These are phyloP conservation scores for Bettongia penicillata DNA, from an alignment of 2,113 vertebrate species.

Conservation along the genomic window DNA sequence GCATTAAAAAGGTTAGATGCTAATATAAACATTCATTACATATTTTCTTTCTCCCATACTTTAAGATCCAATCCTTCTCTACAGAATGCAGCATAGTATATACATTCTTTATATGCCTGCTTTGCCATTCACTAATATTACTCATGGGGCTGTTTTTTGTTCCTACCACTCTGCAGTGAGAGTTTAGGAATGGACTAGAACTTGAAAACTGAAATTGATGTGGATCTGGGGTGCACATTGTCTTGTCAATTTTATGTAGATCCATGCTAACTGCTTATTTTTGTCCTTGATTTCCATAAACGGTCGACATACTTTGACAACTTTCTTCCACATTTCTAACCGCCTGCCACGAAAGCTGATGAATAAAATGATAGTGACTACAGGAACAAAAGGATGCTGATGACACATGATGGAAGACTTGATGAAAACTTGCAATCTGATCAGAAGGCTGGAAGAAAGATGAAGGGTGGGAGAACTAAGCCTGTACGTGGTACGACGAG, in stretches of 20 bases:
- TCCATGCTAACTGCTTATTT: slow-evolving; percentile 75
- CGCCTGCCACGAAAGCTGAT: slow-evolving; percentile 65
- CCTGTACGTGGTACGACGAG: not conserved
- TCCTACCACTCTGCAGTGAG: slow-evolving; percentile 61
- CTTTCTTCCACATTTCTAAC: slow-evolving; percentile 65
- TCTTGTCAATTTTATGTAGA: slow-evolving; percentile 73
- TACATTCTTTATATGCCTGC: slow-evolving; percentile 50
- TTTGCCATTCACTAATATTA: slow-evolving; percentile 67
- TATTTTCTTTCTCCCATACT: not conserved
- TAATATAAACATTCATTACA: not conserved
- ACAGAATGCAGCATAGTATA: not conserved
- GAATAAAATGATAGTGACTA: slow-evolving; percentile 76
- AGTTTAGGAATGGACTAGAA: slow-evolving; percentile 52
- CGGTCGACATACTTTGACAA: slow-evolving; percentile 64
- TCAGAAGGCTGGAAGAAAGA: slow-evolving; percentile 44
- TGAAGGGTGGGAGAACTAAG: slow-evolving; percentile 20
- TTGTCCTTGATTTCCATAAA: slow-evolving; percentile 79
- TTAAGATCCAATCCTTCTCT: not conserved
- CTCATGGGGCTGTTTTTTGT: slow-evolving; percentile 38
- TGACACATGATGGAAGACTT: slow-evolving; percentile 60
- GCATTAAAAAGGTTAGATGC: not conserved
- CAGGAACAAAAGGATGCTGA: slow-evolving; percentile 77
- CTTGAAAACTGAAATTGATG: slow-evolving; percentile 65
- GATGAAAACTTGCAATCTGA: slow-evolving; percentile 73
- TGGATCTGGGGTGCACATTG: slow-evolving; percentile 62